These are phyloP conservation scores for Zeugodacus cucurbitae DNA, from an alignment of 1,140 invertebrate species.

Conservation along the genomic window DNA sequence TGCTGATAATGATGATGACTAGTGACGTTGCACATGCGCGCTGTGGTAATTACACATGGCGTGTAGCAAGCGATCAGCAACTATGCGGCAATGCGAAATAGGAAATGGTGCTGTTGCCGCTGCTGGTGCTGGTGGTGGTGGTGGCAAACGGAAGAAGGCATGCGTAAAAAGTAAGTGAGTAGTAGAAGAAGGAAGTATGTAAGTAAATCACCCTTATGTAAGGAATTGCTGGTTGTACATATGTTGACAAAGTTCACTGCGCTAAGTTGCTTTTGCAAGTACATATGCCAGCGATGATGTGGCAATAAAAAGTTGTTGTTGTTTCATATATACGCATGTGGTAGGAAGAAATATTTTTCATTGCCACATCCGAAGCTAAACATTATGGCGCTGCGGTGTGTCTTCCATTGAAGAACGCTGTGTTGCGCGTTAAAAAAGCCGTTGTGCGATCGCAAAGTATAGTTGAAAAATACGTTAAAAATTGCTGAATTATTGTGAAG, in stretches of 20 bases:
- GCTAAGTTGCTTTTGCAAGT: not conserved
- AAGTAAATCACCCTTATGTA: conserved; percentile 25
- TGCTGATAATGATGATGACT: conserved; percentile 53
- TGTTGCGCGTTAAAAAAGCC: not conserved
- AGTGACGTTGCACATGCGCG: conserved; percentile 63
- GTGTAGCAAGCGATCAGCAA: not conserved
- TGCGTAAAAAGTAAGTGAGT: not conserved
- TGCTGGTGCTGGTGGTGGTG: not conserved
- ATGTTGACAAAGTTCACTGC: conserved; percentile 35
- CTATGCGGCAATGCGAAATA: not conserved
- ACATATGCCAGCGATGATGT: not conserved
- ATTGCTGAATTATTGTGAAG: conserved; percentile 25
- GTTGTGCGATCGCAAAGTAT: not conserved
- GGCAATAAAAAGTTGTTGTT: not conserved
- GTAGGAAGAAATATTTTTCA: not conserved
- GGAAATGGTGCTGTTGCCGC: not conserved
- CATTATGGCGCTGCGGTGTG: not conserved
- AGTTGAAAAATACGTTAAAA: conserved; percentile 38
- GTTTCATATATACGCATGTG: not conserved
- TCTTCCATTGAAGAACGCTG: not conserved
- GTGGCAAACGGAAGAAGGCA: not conserved
- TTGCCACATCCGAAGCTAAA: not conserved
- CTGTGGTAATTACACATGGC: conserved; percentile 16
- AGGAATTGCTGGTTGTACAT: not conserved
- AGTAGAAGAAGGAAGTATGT: not conserved